Evolutionary conservation across 2,888 invertebrate genomes (phyloP), one percentile per base, ranked within the genome.

Genomic region (Drosophila suboccidentalis): DNA sequence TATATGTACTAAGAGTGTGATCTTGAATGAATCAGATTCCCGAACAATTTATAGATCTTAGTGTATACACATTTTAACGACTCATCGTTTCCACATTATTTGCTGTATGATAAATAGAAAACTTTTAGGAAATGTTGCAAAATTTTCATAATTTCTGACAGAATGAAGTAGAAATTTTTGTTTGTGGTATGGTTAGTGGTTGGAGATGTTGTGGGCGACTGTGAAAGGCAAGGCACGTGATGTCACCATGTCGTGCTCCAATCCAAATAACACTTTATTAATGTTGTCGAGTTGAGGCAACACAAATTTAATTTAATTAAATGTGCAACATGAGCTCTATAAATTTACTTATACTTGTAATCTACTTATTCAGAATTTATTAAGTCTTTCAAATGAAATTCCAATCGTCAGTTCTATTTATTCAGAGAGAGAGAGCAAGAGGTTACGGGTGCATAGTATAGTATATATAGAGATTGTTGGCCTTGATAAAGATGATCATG

Each of bases 401-500:
- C 43, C 57, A 61, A 65, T 67, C 50, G 15, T 34, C 53, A 49
- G 47, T 29, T 61, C 50, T 65, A 61, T 46, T 54, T 34, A 36
- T 46, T 46, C 38, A 46, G 4, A 34, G 17, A 46, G 4, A 34
- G 17, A 9, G 19, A 13, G 34, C 5, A 10, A 8, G 34, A 32
- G 55, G 19, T 55, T 59, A 58, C 19, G 32, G 65, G 69, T 65
- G 13, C 39, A 58, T 66, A 49, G 44, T 32, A 54, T 46, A 26
- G 34, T 34, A 64, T 50, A 47, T 50, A 46, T 61, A 49, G 22
- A 75, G 82, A 84, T 85, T 62, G 38, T 15, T 41, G 78, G 71
- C 87, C 85, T 84, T 84, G 87, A 84, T 84, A 87, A 78, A 76
- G 71, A 72, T 82, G 76, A 80, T 84, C 70, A 57, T 54, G 54